Conservation (phyloP, 2,888 invertebrate species). For the Heliconius cydno region DNA sequence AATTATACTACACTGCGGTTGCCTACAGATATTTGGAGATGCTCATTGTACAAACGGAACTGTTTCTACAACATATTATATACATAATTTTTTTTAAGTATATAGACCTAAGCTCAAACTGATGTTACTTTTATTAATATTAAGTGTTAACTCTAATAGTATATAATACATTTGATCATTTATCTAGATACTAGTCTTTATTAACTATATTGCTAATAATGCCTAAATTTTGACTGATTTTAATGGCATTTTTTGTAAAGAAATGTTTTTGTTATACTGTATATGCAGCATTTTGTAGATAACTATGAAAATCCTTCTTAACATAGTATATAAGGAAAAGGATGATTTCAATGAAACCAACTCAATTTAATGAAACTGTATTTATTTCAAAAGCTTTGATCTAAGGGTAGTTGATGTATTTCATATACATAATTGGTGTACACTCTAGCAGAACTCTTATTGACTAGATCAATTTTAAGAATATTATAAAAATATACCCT, state of each 20-base stretch:
- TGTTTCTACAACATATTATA: neutral
- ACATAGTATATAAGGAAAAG: neutral
- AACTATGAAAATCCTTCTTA: neutral
- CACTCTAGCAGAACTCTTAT: slow-evolving; percentile 4
- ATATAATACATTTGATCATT: neutral
- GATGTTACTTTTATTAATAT: slow-evolving; percentile 8
- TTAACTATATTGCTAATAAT: neutral
- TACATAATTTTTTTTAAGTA: neutral
- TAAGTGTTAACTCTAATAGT: slow-evolving; percentile 1
- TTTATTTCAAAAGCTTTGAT: slow-evolving; percentile 2
- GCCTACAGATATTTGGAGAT: too few species aligned
- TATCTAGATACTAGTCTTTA: neutral
- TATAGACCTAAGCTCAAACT: neutral
- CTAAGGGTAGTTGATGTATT: neutral
- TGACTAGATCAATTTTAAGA: slow-evolving; percentile 15
- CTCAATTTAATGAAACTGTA: neutral
- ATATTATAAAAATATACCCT: slow-evolving; percentile 18
- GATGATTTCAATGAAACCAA: neutral
- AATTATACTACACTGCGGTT: neutral
- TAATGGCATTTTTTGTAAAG: neutral
- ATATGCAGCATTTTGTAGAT: neutral
- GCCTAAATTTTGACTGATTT: neutral
- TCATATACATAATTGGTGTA: neutral
- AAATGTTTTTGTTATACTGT: neutral
- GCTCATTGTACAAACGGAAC: too few species aligned